These are phyloP conservation scores for Odontesthes bonariensis DNA, from an alignment of 2,113 vertebrate species.

Conservation along the genomic window DNA sequence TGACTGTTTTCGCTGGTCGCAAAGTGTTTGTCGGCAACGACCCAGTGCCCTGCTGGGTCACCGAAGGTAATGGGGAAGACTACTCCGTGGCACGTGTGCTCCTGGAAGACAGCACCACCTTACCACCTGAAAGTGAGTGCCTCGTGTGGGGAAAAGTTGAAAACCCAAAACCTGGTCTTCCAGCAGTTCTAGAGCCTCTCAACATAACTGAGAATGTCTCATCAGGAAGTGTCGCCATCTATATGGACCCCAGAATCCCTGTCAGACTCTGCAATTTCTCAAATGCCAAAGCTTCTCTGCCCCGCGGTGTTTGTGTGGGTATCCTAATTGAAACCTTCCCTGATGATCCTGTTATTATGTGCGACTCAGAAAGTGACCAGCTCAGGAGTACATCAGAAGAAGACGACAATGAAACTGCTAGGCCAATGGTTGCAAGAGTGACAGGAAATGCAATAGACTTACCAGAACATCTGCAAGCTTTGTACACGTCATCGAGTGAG, in stretches of 20 bases:
- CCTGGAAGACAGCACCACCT: too few species aligned
- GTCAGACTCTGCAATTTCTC: neutral
- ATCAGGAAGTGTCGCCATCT: neutral
- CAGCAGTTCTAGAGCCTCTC: too few species aligned
- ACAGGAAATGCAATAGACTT: neutral
- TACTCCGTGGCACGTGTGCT: neutral
- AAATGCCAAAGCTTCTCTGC: neutral
- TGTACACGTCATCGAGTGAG: neutral
- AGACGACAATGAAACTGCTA: neutral
- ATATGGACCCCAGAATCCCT: neutral
- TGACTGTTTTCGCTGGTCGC: neutral
- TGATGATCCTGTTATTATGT: neutral
- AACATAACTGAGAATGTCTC: neutral
- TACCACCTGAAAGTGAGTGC: too few species aligned
- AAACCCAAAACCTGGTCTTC: too few species aligned
- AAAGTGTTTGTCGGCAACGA: neutral
- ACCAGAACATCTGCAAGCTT: neutral
- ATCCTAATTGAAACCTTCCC: neutral
- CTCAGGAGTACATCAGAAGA: neutral
- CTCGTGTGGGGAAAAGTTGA: too few species aligned
- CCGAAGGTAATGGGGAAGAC: neutral
- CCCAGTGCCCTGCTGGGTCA: neutral
- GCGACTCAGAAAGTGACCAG: neutral
- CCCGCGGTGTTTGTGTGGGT: too few species aligned
- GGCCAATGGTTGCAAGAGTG: neutral